Base-by-base conservation (phyloP, 2,113 vertebrate species). In the Galeopterus variegatus region DNA sequence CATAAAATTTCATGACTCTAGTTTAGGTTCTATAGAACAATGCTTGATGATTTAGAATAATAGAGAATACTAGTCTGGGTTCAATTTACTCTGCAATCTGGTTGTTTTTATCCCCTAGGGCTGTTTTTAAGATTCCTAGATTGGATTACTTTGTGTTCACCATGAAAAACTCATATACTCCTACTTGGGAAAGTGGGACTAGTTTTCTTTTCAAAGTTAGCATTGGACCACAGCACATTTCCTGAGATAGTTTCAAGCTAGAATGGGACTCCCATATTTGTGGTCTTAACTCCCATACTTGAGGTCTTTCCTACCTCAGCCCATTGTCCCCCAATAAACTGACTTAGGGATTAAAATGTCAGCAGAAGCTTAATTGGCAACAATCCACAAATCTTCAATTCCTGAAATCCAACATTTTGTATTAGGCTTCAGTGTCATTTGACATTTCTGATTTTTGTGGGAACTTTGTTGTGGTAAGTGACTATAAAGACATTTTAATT, bases 371-470 rank as follows among this genome's bases (percentile, higher is more conserved):
- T 64, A 62, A 90, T 2, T 76, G 26, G 48, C 83, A 96, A 94
- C 41, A 92, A 75, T n/a, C n/a, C 52, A 83, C 58, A 88, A 83
- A 88, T 85, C 11, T 88, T 96, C 86, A 87, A 82, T 14, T 96
- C 82, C 33, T 80, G 69, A 88, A 96, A 85, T 70, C 24, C 48
- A 88, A 69, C 6, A 75, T 87, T 95, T 69, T 94, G 5, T 56
- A 94, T 77, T 77, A 76, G 9, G 41, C 45, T 86, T 23, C 90
- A 19, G 21, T 70, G 17, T 72, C 65, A 86, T 31, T 82, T 77
- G 36, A 73, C 33, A 96, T 64, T 94, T 97, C 92, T 97, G 56
- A 81, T 36, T 90, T 90, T 80, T 80, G 48, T 62, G 70, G 48
- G 19, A 70, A 88, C 56, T 28, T 28, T 88, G 88, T 82, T 93